Base-by-base conservation (phyloP, 2,797 vertebrate species). In the Notoglanidium macrostoma region DNA sequence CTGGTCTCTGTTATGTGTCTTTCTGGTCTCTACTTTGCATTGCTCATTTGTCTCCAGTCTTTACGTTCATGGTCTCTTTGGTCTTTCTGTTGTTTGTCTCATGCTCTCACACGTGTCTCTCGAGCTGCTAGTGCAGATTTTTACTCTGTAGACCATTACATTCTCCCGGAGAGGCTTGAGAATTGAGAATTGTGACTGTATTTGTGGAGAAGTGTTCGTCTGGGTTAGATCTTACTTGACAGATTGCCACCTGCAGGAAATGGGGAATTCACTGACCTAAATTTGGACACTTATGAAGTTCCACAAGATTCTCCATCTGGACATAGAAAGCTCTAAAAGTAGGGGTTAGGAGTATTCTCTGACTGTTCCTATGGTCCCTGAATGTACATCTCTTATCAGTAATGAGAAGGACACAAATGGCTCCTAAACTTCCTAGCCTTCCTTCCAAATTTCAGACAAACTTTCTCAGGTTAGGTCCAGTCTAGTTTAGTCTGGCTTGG, bases 21-120 rank as follows among this genome's bases (percentile, higher is more conserved):
- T 68, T 44, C 74, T 51, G 59, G 59, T 85, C 40, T 79, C 54
- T 79, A 59, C 55, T 59, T 35, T 79, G 32, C 55, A 40, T 23
- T 32, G 32, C 55, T 40, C 32, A 79, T 79, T 49, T 82, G 80
- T 82, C 80, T 82, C 44, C 40, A 29, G 61, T 67, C 59, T 19
- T 12, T 82, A 46, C 5, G 15, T 65, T 67, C 61, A 61, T 65
- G 44, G 59, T 49, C 79, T 63, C 59, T 82, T 65, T 46, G 44
- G 79, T 65, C 35, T 67, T 65, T 82, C 80, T 82, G 61, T 65
- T 67, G 80, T 51, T 51, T 21, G 80, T 82, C 80, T 65, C 61
- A 11, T 65, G 26, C 14, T 49, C n/a, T 51, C 44, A 49, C 44
- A 49, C 21, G 26, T 55, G 15, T 2, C n/a, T 55, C n/a, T 54